Evolutionary conservation across 2,113 vertebrate species (phyloP).

Genomic region (Petrocephalus zakoni): DNA sequence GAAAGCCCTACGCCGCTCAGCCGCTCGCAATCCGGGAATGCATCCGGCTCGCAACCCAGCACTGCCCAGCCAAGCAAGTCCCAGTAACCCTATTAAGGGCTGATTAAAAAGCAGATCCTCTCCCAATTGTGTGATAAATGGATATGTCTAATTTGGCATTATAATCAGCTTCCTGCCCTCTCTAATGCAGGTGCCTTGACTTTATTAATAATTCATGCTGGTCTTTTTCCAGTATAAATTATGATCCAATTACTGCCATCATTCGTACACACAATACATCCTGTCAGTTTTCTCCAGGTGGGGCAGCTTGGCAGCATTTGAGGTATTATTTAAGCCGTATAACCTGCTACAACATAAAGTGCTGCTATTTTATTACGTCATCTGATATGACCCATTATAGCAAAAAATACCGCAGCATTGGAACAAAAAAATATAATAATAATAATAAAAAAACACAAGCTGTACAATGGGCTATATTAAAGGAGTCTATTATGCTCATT

Average conservation of each 20-base stretch:
- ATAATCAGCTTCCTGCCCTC: slow-evolving; percentile 19
- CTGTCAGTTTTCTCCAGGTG: neutral
- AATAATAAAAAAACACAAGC: neutral
- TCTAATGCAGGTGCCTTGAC: slow-evolving; percentile 24
- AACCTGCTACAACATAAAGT: neutral
- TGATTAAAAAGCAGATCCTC: slow-evolving; percentile 15
- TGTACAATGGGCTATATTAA: neutral
- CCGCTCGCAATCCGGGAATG: neutral
- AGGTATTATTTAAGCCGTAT: neutral
- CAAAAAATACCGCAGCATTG: neutral
- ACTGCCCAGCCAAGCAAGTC: neutral
- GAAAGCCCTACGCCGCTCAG: neutral
- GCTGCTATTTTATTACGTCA: neutral
- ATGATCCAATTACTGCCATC: slow-evolving; percentile 30
- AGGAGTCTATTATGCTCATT: neutral
- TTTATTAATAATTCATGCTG: slow-evolving; percentile 41
- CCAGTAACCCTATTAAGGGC: neutral
- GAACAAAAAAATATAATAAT: too few relatives aligned
- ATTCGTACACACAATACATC: neutral
- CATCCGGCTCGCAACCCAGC: neutral
- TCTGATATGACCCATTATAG: neutral
- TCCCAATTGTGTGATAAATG: slow-evolving; percentile 24
- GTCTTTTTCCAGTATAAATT: slow-evolving; percentile 29
- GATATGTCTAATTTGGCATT: slow-evolving; percentile 27
- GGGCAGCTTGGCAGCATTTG: neutral